phyloP scores from a whole-genome alignment of 2,113 vertebrate species.

The Gambusia affinis region DNA sequence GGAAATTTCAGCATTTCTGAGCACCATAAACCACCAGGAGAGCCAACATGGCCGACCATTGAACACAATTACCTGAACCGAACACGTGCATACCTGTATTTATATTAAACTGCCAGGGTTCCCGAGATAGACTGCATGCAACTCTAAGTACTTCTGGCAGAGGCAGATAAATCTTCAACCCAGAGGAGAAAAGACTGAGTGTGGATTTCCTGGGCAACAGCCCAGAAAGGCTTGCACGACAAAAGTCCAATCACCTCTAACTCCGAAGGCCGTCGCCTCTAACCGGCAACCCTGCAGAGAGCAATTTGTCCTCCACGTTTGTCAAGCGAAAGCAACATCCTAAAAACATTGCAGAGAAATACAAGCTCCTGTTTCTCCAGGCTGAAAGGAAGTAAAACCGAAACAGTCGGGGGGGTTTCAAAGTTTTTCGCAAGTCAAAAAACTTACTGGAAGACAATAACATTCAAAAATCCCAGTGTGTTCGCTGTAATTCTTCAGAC shows the following conservation, averaged over 20 bases:
- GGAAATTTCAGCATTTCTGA: not conserved
- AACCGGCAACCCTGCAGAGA: constrained; percentile 39
- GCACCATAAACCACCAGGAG: not conserved
- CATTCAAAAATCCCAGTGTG: not conserved
- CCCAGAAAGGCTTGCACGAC: not conserved
- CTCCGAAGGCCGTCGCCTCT: constrained; percentile 10
- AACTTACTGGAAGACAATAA: not conserved
- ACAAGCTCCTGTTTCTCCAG: not conserved
- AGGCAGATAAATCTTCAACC: constrained; percentile 24
- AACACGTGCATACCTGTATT: not conserved
- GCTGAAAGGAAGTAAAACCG: not conserved
- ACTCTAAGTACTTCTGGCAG: constrained; percentile 1
- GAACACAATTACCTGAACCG: not conserved
- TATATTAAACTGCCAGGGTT: not conserved
- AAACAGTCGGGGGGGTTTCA: not conserved
- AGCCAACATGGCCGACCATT: not conserved
- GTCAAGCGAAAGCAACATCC: constrained; percentile 12
- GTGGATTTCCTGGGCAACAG: not conserved
- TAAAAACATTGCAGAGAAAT: not conserved
- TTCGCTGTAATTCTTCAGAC: not conserved
- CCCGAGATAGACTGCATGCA: not conserved
- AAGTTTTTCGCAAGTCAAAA: not conserved
- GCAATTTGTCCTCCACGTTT: constrained; percentile 30
- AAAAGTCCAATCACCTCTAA: constrained; percentile 26
- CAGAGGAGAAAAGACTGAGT: constrained; percentile 1